Evolutionary conservation across 2,797 vertebrate genomes (phyloP).

Genomic region (Leptatherina wallacei): DNA sequence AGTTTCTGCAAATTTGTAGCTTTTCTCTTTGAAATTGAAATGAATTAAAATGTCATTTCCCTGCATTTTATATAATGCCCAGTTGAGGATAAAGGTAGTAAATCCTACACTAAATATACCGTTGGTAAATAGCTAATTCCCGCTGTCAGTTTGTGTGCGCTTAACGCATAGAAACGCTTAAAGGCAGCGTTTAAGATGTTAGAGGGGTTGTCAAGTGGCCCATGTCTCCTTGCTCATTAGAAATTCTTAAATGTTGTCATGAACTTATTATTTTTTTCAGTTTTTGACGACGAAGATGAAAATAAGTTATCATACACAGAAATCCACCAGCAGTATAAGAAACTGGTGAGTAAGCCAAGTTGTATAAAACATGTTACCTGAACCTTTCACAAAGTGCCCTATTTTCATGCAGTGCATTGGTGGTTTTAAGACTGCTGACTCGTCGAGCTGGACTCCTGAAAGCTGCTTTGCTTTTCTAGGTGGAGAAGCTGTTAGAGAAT

Average conservation of each 20-base stretch:
- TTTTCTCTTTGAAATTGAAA: background rate
- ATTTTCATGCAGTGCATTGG: background rate
- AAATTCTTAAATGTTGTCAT: background rate
- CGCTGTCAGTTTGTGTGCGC: background rate
- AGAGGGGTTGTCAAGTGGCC: background rate
- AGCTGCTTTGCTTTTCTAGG: constrained; percentile 80
- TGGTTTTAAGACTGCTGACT: constrained; percentile 41
- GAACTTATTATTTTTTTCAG: constrained; percentile 67
- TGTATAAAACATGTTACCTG: background rate
- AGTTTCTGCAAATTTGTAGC: background rate
- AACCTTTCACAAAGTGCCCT: background rate
- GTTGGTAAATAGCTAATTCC: background rate
- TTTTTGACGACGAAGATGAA: constrained; percentile 99
- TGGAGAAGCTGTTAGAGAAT: constrained; percentile 92
- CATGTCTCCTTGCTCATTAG: background rate
- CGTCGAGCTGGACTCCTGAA: constrained; percentile 28
- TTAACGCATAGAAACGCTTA: no score
- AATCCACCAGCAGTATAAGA: constrained; percentile 96
- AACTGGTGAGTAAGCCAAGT: constrained; percentile 86
- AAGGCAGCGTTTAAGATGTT: background rate
- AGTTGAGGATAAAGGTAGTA: background rate
- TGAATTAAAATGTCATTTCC: background rate
- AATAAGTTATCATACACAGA: constrained; percentile 97
- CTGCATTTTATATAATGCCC: background rate
- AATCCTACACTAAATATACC: background rate